Evolutionary conservation across 2,888 invertebrate genomes (phyloP).

Genomic region (Lottia scabra): DNA sequence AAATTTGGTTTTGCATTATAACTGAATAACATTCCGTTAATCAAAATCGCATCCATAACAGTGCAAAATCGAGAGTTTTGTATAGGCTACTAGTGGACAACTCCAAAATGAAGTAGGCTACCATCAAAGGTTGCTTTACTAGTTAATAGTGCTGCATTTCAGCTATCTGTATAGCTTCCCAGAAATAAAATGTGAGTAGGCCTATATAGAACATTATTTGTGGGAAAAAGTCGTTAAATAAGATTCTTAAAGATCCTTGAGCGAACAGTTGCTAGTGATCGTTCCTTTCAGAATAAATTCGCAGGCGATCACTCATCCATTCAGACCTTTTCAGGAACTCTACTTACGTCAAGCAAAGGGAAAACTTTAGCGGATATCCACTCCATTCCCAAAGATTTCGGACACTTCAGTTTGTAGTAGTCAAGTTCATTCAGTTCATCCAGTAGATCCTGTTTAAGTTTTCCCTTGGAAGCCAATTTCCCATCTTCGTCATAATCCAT

Average conservation of each 20-base stretch:
- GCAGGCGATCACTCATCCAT: neutral
- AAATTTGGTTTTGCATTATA: neutral
- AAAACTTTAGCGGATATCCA: slow-evolving; percentile 54
- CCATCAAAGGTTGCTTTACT: too few relatives aligned
- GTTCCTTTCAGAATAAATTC: too few relatives aligned
- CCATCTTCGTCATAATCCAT: slow-evolving; percentile 56
- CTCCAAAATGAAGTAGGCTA: too few relatives aligned
- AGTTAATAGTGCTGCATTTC: too few relatives aligned
- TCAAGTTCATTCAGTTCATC: slow-evolving; percentile 44
- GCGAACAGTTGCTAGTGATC: too few relatives aligned
- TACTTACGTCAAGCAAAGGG: slow-evolving; percentile 57
- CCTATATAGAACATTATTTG: too few relatives aligned
- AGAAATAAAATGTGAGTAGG: too few relatives aligned
- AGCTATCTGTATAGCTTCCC: neutral
- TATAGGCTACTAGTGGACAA: too few relatives aligned
- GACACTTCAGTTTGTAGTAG: slow-evolving; percentile 52
- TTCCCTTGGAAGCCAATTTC: slow-evolving; percentile 46
- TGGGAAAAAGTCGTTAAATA: too few relatives aligned
- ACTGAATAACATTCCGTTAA: too few relatives aligned
- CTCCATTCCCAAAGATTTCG: slow-evolving; percentile 60
- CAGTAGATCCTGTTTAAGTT: slow-evolving; percentile 42
- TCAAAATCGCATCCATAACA: too few relatives aligned
- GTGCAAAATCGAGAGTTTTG: too few relatives aligned
- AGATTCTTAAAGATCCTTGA: neutral
- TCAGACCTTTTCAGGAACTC: slow-evolving; percentile 25